phyloP scores from a whole-genome alignment of 2,888 invertebrate species.

The Linyphia triangularis region DNA sequence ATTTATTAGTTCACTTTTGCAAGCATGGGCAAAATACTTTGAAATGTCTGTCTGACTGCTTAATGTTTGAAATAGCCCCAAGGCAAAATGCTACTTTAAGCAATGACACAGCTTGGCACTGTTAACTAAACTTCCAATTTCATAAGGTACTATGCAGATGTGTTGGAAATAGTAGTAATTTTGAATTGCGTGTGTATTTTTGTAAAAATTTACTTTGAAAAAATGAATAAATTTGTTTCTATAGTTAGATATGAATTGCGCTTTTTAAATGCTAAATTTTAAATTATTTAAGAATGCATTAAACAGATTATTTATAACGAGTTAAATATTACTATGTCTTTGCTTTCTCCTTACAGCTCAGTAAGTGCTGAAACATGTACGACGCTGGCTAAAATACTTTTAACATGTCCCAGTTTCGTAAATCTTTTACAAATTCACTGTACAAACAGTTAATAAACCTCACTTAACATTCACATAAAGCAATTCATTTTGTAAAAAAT shows the following conservation, averaged over 20 bases:
- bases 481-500: not conserved
- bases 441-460: not conserved
- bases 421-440: not conserved
- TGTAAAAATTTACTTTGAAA: not conserved
- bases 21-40: slow-evolving; percentile 22
- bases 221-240: not conserved
- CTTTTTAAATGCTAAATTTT: not conserved
- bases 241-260: not conserved
- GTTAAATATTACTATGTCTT: not conserved
- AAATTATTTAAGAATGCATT: not conserved
- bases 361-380: not conserved
- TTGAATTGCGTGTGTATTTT: not conserved
- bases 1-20: not conserved
- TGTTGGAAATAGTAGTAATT: not conserved
- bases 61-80: slow-evolving; percentile 15
- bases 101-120: slow-evolving; percentile 40
- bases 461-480: not conserved
- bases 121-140: slow-evolving; percentile 10
- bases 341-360: not conserved
- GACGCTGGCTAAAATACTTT: not conserved
- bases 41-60: slow-evolving; percentile 47
- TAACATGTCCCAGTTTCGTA: not conserved
- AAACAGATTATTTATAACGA: not conserved
- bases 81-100: slow-evolving; percentile 36
- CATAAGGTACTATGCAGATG: not conserved